Base-by-base conservation (phyloP, 92 coral and sea anemone species). In the Actinernus sp. region DNA sequence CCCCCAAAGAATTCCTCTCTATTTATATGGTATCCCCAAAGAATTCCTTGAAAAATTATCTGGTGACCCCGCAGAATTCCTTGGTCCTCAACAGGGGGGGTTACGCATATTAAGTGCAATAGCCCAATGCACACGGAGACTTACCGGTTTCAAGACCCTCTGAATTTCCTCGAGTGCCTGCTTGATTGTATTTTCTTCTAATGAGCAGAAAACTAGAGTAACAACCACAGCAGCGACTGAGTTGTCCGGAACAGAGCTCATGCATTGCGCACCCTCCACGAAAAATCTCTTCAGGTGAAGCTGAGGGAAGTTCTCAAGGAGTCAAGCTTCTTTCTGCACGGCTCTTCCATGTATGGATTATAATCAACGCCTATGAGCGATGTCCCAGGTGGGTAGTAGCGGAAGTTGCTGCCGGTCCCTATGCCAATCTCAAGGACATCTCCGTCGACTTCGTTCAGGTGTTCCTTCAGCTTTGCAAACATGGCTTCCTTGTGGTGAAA, bases 181-280 rank as follows among this genome's bases (percentile, higher is more conserved):
- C 55, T 21, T 61, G n/a, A 45, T 27, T 30, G 71, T 50, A 4
- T 58, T 74, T 1, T 67, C 89, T 20, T 49, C 34, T 4, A 60
- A 45, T 11, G 73, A 59, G 36, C 89, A 83, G 34, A 76, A 68
- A 26, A 76, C 55, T 55, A 54, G 55, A 4, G 89, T 60, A 31
- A 63, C 57, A 10, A 83, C 84, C n/a, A 83, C 89, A 10, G 74
- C 89, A 19, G 84, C 75, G 33, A 83, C 78, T 17, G 88, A 74
- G 13, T 65, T 62, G 55, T 73, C 88, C 24, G 43, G 37, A 5
- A 82, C 43, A 13, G 61, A 52, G 21, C 45, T 54, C 87, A 80
- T 80, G 53, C 73, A 76, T 23, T 56, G 75, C n/a, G 65, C 65
- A 11, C 62, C 37, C 9, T 65, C 76, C 1, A 43, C 82, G 37